Evolutionary conservation across 2,797 vertebrate genomes (phyloP).

Genomic region (Dallia pectoralis): DNA sequence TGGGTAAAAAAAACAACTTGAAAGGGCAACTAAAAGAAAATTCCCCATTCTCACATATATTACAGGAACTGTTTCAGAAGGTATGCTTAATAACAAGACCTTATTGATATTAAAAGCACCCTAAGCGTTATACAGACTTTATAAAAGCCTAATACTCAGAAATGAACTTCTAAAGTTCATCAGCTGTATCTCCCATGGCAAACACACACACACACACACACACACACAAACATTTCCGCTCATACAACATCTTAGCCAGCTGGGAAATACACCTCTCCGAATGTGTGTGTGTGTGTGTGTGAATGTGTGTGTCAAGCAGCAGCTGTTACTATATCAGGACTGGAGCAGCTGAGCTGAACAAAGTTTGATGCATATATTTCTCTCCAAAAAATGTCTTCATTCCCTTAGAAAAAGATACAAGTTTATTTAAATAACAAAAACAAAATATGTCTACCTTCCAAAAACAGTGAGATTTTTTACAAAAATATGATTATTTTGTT

Average conservation of each 20-base stretch:
- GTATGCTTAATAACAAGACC: background rate
- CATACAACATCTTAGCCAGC: slow-evolving; percentile 39
- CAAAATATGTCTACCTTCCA: slow-evolving; percentile 45
- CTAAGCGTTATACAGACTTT: background rate
- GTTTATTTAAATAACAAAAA: slow-evolving; percentile 67
- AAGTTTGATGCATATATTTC: background rate
- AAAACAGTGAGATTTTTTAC: slow-evolving; percentile 54
- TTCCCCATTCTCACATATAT: background rate
- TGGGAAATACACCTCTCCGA: slow-evolving; percentile 53
- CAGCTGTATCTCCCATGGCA: slow-evolving; percentile 3
- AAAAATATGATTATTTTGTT: slow-evolving; percentile 67
- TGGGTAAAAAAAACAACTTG: no score
- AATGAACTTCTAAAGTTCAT: background rate
- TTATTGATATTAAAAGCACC: background rate
- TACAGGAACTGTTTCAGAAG: background rate
- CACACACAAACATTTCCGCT: background rate
- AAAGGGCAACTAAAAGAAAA: no score
- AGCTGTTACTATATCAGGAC: slow-evolving; percentile 52
- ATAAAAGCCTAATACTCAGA: background rate
- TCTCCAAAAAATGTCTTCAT: background rate
- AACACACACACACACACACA: slow-evolving; percentile 12
- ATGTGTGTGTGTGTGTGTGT: background rate
- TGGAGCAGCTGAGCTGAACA: slow-evolving; percentile 41
- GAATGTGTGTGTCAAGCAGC: slow-evolving; percentile 25
- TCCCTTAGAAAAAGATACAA: background rate